A percentile compares a stretch with the other conserved stretches of the same genome.
These are phyloP conservation scores for Tetraodon nigroviridis DNA, from an alignment of 2,113 vertebrate genomes.

Conservation along the genomic window DNA sequence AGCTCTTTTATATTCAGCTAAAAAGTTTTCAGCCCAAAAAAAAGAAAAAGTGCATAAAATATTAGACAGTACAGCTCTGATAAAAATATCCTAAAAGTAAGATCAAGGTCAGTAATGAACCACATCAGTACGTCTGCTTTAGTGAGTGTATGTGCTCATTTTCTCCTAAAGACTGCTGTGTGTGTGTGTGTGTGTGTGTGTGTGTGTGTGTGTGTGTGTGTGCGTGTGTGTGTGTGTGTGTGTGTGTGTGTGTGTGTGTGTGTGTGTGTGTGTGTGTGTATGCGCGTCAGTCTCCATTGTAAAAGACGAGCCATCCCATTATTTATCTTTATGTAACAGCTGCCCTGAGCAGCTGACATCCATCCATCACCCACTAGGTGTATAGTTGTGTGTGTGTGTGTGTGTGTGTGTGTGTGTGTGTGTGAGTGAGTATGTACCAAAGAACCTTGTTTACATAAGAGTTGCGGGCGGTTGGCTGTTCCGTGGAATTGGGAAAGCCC, in stretches of 20 bases:
- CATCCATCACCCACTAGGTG: slow-evolving; percentile 9
- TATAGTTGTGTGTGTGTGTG: slow-evolving; percentile 29
- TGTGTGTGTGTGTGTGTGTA: slow-evolving; percentile 7
- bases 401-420: slow-evolving; percentile 27
- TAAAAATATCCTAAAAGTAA: too few relatives aligned
- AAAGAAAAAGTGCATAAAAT: too few relatives aligned
- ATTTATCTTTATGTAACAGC: slow-evolving; percentile 55
- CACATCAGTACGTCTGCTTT: slow-evolving; percentile 22
- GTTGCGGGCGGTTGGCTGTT: slow-evolving; percentile 44
- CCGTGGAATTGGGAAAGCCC: slow-evolving; percentile 68
- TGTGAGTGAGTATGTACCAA: slow-evolving; percentile 30
- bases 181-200: slow-evolving; percentile 3
- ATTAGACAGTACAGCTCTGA: too few relatives aligned
- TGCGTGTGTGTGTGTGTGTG: not conserved
- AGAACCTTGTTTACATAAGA: slow-evolving; percentile 59
- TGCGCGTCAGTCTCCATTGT: slow-evolving; percentile 29
- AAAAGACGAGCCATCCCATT: slow-evolving; percentile 30
- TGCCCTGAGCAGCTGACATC: slow-evolving; percentile 39
- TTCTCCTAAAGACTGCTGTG: not conserved
- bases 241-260: slow-evolving; percentile 4
- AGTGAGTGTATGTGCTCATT: not conserved
- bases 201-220: slow-evolving; percentile 7
- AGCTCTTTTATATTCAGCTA: too few relatives aligned
- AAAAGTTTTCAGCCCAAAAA: too few relatives aligned
- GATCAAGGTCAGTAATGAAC: too few relatives aligned